These are phyloP conservation scores for Arremon brunneinucha DNA, from an alignment of 2,797 vertebrate genomes.

Conservation along the genomic window DNA sequence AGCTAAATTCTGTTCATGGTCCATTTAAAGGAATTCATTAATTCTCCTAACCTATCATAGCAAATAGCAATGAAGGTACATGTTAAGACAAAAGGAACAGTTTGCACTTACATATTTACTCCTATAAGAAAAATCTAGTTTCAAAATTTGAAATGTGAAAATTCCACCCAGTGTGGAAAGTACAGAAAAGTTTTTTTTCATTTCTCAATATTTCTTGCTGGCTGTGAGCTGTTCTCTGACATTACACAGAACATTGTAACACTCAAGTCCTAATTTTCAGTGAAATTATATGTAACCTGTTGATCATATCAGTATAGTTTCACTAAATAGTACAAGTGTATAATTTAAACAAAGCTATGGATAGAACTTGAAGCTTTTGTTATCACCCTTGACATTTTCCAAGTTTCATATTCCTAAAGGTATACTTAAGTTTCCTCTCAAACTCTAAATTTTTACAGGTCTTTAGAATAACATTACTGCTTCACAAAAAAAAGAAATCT, in stretches of 20 bases:
- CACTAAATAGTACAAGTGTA: neutral
- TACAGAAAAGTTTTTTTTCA: neutral
- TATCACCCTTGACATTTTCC: neutral
- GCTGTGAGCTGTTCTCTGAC: neutral
- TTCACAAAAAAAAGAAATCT: neutral
- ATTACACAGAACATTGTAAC: neutral
- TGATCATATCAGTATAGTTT: neutral
- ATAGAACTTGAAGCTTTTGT: neutral
- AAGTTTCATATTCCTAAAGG: neutral
- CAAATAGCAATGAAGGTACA: neutral
- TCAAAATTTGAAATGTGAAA: neutral
- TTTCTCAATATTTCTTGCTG: neutral
- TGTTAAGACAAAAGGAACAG: neutral
- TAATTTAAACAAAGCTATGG: neutral
- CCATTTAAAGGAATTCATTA: neutral
- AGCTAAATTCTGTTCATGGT: neutral
- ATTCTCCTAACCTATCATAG: neutral
- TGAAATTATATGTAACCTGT: neutral
- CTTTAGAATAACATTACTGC: neutral
- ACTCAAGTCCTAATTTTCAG: neutral
- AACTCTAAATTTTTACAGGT: neutral
- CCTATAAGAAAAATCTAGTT: neutral
- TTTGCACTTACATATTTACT: neutral
- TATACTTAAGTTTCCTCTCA: neutral
- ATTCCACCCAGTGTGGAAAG: accelerated